phyloP scores from a whole-genome alignment of 2,888 invertebrate genomes.

The Drosophila robusta region DNA sequence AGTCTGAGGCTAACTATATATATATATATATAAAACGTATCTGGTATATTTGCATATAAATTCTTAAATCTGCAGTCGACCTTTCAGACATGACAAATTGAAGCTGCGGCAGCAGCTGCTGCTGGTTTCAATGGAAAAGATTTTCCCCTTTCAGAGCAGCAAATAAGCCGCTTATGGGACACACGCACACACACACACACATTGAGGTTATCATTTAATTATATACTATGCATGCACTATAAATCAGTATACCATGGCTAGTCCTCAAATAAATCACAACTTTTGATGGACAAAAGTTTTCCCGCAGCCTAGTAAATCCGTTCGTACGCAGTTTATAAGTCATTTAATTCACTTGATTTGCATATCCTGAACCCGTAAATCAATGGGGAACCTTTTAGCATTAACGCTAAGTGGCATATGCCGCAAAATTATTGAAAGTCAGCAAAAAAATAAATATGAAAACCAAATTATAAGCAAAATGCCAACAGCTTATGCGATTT shows the following conservation, averaged over 20 bases:
- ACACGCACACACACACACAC: constrained; percentile 5
- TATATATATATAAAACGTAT: background rate
- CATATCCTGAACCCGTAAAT: constrained; percentile 34
- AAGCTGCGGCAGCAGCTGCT: constrained; percentile 12
- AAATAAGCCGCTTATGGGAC: constrained; percentile 41
- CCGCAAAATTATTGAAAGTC: constrained; percentile 26
- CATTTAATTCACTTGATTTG: constrained; percentile 23
- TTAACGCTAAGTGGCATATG: constrained; percentile 32
- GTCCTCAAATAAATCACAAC: constrained; percentile 19
- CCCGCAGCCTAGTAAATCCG: background rate
- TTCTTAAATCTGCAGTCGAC: constrained; percentile 6
- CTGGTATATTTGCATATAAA: background rate
- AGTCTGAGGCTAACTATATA: background rate
- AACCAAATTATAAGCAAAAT: background rate
- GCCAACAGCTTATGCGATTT: background rate
- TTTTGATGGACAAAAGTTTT: constrained; percentile 2
- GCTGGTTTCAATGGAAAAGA: constrained; percentile 12
- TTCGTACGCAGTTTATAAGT: background rate
- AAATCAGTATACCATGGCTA: background rate
- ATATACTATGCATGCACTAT: background rate
- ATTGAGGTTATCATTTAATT: background rate
- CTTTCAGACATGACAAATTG: constrained; percentile 2
- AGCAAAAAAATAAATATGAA: constrained; percentile 10
- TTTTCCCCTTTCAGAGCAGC: constrained; percentile 8
- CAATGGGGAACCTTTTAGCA: constrained; percentile 26